Conservation (phyloP, 2,797 vertebrate genomes). For the Pangasius djambal region DNA sequence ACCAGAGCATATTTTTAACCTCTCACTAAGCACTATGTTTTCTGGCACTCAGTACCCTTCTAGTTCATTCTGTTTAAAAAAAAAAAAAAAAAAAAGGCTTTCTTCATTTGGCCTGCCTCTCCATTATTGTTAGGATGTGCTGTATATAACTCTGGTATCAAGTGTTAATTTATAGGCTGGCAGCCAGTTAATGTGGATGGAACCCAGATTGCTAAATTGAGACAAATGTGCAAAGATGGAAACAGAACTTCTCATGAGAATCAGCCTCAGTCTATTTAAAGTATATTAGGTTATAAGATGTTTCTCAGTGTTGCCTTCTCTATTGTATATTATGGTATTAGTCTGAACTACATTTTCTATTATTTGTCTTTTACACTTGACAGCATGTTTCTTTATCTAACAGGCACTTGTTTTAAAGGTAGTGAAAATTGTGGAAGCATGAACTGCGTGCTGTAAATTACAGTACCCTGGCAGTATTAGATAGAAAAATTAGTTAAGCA, state of each 20-base stretch:
- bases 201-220: slow-evolving; percentile 1
- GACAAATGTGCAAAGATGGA: background rate
- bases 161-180: slow-evolving; percentile 4
- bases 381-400: background rate
- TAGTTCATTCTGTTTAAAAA: background rate
- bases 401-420: background rate
- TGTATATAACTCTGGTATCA: background rate
- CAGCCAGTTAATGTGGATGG: slow-evolving; percentile 9
- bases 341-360: background rate
- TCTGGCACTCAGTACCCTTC: background rate
- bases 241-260: background rate
- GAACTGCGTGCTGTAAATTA: background rate
- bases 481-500: background rate
- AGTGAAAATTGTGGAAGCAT: background rate
- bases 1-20: background rate
- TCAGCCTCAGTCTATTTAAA: background rate
- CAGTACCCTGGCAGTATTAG: background rate
- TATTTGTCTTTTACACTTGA: background rate
- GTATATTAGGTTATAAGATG: background rate
- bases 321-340: background rate
- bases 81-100: background rate
- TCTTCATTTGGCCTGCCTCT: background rate
- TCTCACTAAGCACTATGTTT: background rate
- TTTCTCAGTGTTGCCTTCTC: background rate
- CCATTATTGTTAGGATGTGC: background rate